These are phyloP conservation scores for Sebastes fasciatus DNA, from an alignment of 2,113 vertebrate genomes.

Conservation along the genomic window DNA sequence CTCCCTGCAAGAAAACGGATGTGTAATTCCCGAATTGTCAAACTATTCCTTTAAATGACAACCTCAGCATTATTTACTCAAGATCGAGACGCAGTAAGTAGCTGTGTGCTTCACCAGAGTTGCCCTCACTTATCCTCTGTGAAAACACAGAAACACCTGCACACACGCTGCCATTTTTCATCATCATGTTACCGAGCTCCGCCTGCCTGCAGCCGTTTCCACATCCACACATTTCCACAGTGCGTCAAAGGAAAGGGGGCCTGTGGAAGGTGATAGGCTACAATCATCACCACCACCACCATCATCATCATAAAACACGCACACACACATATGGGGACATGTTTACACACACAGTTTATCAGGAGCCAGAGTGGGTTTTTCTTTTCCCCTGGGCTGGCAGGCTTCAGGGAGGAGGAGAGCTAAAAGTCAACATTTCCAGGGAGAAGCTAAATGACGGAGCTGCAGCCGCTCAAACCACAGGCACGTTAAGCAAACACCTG, in stretches of 20 bases:
- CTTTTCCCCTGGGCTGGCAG: conserved; percentile 33
- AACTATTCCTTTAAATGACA: neutral
- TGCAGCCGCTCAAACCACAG: conserved; percentile 71
- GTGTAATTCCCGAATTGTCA: neutral
- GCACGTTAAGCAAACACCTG: conserved; percentile 78
- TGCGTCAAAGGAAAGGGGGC: conserved; percentile 53
- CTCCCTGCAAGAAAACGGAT: neutral
- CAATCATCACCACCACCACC: conserved; percentile 51
- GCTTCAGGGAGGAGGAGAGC: conserved; percentile 41
- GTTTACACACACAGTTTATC: conserved; percentile 45
- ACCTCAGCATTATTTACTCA: neutral
- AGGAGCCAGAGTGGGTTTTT: conserved; percentile 46
- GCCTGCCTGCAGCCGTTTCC: conserved; percentile 13
- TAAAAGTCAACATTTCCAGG: conserved; percentile 74
- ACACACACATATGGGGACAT: conserved; percentile 10
- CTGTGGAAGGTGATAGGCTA: conserved; percentile 57
- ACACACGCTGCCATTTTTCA: conserved; percentile 40
- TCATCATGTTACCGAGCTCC: conserved; percentile 51
- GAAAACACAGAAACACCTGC: conserved; percentile 68
- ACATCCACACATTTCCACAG: conserved; percentile 40
- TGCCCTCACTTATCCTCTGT: conserved; percentile 32
- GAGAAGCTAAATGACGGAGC: conserved; percentile 64
- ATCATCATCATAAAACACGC: conserved; percentile 29
- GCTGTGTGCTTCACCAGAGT: neutral
- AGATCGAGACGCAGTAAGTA: neutral